These are phyloP conservation scores for Lucilia cuprina DNA, from an alignment of 1,140 invertebrate genomes.

Conservation along the genomic window DNA sequence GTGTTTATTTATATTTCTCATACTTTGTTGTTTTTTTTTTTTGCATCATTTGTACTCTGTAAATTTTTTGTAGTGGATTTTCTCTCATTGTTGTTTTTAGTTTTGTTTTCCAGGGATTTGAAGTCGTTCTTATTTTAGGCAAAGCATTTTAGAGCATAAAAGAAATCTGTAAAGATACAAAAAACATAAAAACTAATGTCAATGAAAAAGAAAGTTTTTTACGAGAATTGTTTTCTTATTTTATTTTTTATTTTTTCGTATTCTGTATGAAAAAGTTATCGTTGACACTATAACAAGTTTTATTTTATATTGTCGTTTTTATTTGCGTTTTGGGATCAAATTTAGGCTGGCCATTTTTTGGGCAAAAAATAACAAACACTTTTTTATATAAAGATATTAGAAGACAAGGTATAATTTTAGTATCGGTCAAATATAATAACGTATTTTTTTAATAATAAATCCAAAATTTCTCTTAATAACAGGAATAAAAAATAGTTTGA, in stretches of 20 bases:
- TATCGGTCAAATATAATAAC: too few relatives aligned
- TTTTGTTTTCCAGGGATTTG: background rate
- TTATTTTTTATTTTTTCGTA: background rate
- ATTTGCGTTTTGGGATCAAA: background rate
- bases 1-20: background rate
- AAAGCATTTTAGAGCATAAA: background rate
- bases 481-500: too few relatives aligned
- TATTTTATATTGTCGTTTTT: background rate
- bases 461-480: too few relatives aligned
- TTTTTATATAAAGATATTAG: too few relatives aligned
- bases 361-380: too few relatives aligned
- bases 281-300: constrained; percentile 6
- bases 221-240: constrained; percentile 7
- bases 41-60: background rate
- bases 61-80: background rate
- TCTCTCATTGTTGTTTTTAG: background rate
- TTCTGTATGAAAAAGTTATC: background rate
- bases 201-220: constrained; percentile 5
- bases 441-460: too few relatives aligned
- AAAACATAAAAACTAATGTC: background rate
- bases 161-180: background rate
- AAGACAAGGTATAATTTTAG: too few relatives aligned
- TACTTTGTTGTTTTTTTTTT: background rate
- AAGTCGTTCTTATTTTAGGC: background rate
- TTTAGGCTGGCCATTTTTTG: background rate